phyloP scores from a whole-genome alignment of 2,888 invertebrate species.

The Lapara coniferarum region DNA sequence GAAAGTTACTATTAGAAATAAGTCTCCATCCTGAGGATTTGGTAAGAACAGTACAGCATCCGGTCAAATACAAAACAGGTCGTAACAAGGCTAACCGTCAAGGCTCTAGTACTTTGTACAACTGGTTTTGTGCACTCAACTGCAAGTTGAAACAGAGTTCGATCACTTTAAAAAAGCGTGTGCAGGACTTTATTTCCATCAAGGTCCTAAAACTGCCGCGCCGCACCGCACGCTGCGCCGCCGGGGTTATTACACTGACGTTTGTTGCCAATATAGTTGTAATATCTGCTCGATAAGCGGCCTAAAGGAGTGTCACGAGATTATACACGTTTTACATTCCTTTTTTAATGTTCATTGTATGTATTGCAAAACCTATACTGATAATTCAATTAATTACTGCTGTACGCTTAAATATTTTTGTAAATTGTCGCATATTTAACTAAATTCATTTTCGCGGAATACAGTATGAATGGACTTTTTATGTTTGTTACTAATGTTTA shows the following conservation, averaged over 20 bases:
- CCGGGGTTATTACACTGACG: slow-evolving; percentile 33
- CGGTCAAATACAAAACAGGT: slow-evolving; percentile 30
- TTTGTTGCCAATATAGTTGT: slow-evolving; percentile 34
- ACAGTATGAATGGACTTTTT: background rate
- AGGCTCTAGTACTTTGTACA: slow-evolving; percentile 31
- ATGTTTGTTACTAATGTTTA: background rate
- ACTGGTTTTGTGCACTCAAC: slow-evolving; percentile 34
- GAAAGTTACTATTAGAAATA: background rate
- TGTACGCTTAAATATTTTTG: too few relatives aligned
- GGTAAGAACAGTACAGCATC: slow-evolving; percentile 29
- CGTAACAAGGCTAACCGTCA: slow-evolving; percentile 34
- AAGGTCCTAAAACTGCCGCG: slow-evolving; percentile 35
- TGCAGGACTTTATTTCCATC: slow-evolving; percentile 35
- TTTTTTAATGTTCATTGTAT: background rate
- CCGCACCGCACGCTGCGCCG: slow-evolving; percentile 5
- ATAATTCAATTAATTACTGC: background rate
- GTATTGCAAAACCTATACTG: background rate
- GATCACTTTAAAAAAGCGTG: slow-evolving; percentile 32
- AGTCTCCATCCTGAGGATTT: slow-evolving; percentile 20
- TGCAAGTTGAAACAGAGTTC: slow-evolving; percentile 32
- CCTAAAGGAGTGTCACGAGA: slow-evolving; percentile 5
- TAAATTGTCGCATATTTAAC: too few relatives aligned
- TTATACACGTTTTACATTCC: slow-evolving; percentile 8
- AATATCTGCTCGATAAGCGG: slow-evolving; percentile 17
- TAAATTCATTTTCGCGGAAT: too few relatives aligned